Base-by-base conservation (phyloP, 2,888 invertebrate species). In the Eupithecia abbreviata region DNA sequence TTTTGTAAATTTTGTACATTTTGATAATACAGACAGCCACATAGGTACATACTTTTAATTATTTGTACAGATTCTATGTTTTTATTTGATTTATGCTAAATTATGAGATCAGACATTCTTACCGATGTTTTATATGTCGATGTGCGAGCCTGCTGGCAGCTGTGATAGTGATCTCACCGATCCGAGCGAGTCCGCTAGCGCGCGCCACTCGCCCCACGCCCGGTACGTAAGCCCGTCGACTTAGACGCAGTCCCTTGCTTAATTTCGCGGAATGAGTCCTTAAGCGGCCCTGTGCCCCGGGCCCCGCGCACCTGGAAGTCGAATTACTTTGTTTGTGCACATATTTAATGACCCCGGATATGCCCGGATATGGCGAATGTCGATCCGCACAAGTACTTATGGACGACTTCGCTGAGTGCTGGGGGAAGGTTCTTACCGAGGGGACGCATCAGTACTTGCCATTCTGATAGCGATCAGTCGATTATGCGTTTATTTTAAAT, bases 191-290 rank as follows among this genome's bases (percentile, higher is more conserved):
- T 10, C 72, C 85, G 85, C 86, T 79, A 51, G 45, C 51, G 67
- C 77, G 71, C 72, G 49, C 82, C 15, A 42, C 81, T 76, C 18
- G 18, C 2, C 2, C 15, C 18, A 58, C 82, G 76, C 79, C 77
- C 75, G 76, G 3, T 83, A 49, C 87, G 86, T 86, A 88, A 91
- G 88, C 89, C 90, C 82, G 85, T 84, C 88, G 90, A 90, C 91
- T 90, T 89, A 91, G 90, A 89, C 87, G 88, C 87, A 88, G 86
- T 90, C 89, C 89, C 86, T 89, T 90, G 92, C 91, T 92, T 92
- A 93, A 93, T 92, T 93, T 91, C 90, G 86, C 87, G 91, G 91
- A 93, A 93, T 91, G 93, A 93, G 91, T 91, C 89, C 90, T 89
- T 90, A 90, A 92, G 91, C 89, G 87, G 79, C 91, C 90, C 89